Evolutionary conservation across 2,888 invertebrate species (phyloP), one percentile per base, ranked within the genome.

Genomic region (Lithodes maja): DNA sequence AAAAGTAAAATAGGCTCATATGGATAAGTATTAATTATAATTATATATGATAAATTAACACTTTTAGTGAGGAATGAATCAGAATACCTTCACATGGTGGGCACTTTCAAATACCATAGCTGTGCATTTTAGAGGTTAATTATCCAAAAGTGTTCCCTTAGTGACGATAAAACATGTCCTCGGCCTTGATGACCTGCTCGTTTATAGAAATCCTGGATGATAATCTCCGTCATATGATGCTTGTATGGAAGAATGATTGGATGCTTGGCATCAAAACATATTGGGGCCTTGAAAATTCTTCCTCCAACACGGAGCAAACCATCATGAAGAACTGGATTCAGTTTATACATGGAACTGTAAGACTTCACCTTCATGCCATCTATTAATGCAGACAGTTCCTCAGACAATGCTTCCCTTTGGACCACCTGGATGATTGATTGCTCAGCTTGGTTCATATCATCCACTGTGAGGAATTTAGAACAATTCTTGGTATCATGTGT

Each of bases 181-280:
- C 55, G 53, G 2, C 86, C 82, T 55, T 17, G 50, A 75, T 86
- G 86, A 53, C 81, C 86, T 5, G 33, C 74, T 1, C n/a, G 7
- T 33, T 68, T 3, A 49, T 86, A 82, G 50, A 33, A 53, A 55
- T 86, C 17, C 15, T 49, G 33, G 33, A 33, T 74, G 12, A 86
- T 75, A 5, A 69, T 5, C 3, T 86, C 80, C 17, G 80, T 80
- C 2, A 79, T 17, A 52, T 79, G 79, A 5, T 17, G 49, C 52
- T 79, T 79, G 49, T 55, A 33, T 5, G 79, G 80, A 33, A 86
- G 55, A 12, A 75, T 75, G 50, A 69, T 50, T 80, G 55, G 81
- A 80, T 80, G 52, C n/a, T 81, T 50, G 1, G 1, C n/a, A 33
- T 80, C 86, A 53, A 52, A 50, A 53, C 17, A 17, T 17, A 15